phyloP scores from a whole-genome alignment of 2,797 vertebrate genomes.

The Buceros bicornis region DNA sequence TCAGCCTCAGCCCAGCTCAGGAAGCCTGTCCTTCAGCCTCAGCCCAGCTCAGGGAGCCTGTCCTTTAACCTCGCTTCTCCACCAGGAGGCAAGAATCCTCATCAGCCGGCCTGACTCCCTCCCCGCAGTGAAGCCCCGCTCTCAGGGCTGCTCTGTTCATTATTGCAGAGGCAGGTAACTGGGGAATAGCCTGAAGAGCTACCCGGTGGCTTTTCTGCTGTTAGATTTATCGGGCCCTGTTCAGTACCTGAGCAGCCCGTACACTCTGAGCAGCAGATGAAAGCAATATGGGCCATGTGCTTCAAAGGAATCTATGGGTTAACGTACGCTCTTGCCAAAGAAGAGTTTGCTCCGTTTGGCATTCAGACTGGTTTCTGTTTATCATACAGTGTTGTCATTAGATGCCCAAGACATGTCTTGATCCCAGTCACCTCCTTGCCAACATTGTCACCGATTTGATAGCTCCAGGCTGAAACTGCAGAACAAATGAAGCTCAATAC shows the following conservation, averaged over 20 bases:
- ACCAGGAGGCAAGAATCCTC: slow-evolving; percentile 50
- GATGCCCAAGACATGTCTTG: neutral
- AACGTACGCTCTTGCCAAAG: neutral
- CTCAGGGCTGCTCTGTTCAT: neutral
- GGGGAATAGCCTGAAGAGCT: slow-evolving; percentile 22
- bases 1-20: neutral
- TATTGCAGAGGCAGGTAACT: slow-evolving; percentile 11
- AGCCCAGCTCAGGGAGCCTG: neutral
- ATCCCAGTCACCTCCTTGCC: neutral
- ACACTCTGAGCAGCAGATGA: neutral
- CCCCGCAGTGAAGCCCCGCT: neutral
- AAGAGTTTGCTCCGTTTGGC: neutral
- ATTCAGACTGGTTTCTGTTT: neutral
- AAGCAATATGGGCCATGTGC: neutral
- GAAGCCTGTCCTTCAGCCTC: neutral
- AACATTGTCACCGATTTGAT: neutral
- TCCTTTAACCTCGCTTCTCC: neutral
- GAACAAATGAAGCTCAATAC: neutral
- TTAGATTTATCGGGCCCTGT: neutral
- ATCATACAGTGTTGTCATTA: neutral
- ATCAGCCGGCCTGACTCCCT: neutral
- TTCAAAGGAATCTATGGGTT: neutral
- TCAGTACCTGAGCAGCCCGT: neutral
- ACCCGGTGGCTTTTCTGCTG: neutral
- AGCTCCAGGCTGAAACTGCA: neutral